Conservation (phyloP, 2,797 vertebrate species). For the Neostethus bicornis region DNA sequence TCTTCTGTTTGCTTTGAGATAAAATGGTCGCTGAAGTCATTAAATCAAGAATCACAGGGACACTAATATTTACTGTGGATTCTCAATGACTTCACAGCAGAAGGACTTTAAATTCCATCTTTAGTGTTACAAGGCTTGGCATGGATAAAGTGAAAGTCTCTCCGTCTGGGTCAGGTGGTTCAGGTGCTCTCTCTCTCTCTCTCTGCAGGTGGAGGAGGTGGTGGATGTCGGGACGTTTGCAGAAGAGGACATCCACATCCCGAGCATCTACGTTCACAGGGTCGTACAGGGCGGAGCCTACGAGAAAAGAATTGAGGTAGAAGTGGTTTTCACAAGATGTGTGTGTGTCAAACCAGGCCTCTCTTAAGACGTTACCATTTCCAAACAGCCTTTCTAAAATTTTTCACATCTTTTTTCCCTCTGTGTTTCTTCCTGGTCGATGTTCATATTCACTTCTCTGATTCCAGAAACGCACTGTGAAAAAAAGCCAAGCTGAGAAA, state of each 20-base stretch:
- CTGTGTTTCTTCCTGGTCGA: background rate
- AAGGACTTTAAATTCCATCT: conserved; percentile 3
- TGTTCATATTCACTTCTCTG: conserved; percentile 9
- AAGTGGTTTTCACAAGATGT: too few species aligned
- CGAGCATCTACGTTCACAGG: conserved; percentile 93
- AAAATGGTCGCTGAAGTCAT: conserved; percentile 28
- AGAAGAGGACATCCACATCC: conserved; percentile 95
- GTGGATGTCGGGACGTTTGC: conserved; percentile 93
- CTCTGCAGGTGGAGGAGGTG: conserved; percentile 92
- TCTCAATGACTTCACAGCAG: conserved; percentile 4
- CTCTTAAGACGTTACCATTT: too few species aligned
- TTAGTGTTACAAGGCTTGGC: too few species aligned
- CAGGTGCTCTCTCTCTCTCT: conserved; percentile 26
- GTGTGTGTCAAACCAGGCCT: conserved; percentile 1
- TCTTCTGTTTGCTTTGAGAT: conserved; percentile 31
- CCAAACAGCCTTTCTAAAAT: background rate
- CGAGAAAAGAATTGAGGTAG: conserved; percentile 98
- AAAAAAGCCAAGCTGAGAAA: conserved; percentile 80
- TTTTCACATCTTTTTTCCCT: background rate
- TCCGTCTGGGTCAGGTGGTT: too few species aligned
- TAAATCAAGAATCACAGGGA: conserved; percentile 31
- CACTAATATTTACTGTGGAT: conserved; percentile 32
- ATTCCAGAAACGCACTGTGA: conserved; percentile 87
- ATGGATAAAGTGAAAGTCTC: too few species aligned
- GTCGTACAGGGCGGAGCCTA: conserved; percentile 87